Evolutionary conservation across 2,888 invertebrate species (phyloP).

Genomic region (Ophion ellenae): DNA sequence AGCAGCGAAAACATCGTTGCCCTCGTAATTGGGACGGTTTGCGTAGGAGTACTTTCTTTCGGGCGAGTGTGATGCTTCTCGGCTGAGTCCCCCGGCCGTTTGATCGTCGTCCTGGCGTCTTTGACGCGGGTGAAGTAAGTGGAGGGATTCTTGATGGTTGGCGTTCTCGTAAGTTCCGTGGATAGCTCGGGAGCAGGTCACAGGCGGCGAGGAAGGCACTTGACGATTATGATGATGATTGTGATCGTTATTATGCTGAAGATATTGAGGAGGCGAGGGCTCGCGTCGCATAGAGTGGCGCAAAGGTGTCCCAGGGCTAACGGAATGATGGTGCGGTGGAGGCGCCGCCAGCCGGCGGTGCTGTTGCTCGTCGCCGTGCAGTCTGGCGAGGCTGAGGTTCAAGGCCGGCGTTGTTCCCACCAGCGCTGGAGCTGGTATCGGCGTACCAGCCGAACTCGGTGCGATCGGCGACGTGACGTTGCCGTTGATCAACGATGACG

Average conservation of each 20-base stretch:
- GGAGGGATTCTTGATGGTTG: conserved; percentile 56
- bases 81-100: conserved; percentile 21
- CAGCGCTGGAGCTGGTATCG: conserved; percentile 74
- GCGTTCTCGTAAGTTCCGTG: conserved; percentile 67
- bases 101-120: conserved; percentile 41
- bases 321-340: conserved; percentile 73
- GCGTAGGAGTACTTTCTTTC: conserved; percentile 62
- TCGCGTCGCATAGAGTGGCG: conserved; percentile 51
- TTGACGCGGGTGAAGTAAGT: conserved; percentile 58
- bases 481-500: conserved; percentile 58
- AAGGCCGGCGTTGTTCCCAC: conserved; percentile 80
- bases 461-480: conserved; percentile 33
- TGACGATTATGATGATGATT: conserved; percentile 52
- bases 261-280: conserved; percentile 84
- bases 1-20: conserved; percentile 15
- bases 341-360: conserved; percentile 65
- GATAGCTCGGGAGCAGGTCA: conserved; percentile 52
- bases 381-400: conserved; percentile 84
- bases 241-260: conserved; percentile 71
- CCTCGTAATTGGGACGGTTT: conserved; percentile 48
- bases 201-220: conserved; percentile 50
- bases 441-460: conserved; percentile 66
- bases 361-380: conserved; percentile 82
- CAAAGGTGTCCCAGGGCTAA: conserved; percentile 54
- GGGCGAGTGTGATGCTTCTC: conserved; percentile 41